Conservation (phyloP, 1,140 invertebrate species). For the Laupala kohalensis region DNA sequence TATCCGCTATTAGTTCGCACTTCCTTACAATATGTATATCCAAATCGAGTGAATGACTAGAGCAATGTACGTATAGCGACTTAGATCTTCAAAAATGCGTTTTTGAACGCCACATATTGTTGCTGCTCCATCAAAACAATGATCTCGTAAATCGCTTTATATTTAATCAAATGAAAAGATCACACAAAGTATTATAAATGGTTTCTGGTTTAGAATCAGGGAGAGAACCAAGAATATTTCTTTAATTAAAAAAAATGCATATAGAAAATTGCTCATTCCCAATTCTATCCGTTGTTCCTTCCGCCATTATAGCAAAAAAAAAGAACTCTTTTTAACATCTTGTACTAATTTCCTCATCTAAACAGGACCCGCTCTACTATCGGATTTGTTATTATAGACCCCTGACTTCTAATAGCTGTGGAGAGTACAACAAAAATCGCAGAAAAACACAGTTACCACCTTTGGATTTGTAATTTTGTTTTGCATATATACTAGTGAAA, state of each 20-base stretch:
- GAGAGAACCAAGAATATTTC: not conserved
- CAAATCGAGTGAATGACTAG: not conserved
- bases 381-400: too few relatives aligned
- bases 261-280: conserved; percentile 1
- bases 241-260: not conserved
- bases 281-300: not conserved
- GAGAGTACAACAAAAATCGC: too few relatives aligned
- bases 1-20: too few relatives aligned
- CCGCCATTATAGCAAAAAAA: not conserved
- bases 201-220: not conserved
- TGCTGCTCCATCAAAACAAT: not conserved
- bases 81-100: not conserved
- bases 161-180: conserved; percentile 1
- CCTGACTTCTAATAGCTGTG: too few relatives aligned
- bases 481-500: too few relatives aligned
- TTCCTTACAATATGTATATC: too few relatives aligned
- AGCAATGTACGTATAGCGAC: not conserved
- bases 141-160: not conserved
- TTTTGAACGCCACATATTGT: not conserved
- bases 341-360: not conserved
- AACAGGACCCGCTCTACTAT: too few relatives aligned
- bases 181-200: not conserved
- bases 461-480: too few relatives aligned
- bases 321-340: not conserved
- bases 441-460: too few relatives aligned